Conservation (phyloP, 2,797 vertebrate genomes). For the Chelonia mydas region DNA sequence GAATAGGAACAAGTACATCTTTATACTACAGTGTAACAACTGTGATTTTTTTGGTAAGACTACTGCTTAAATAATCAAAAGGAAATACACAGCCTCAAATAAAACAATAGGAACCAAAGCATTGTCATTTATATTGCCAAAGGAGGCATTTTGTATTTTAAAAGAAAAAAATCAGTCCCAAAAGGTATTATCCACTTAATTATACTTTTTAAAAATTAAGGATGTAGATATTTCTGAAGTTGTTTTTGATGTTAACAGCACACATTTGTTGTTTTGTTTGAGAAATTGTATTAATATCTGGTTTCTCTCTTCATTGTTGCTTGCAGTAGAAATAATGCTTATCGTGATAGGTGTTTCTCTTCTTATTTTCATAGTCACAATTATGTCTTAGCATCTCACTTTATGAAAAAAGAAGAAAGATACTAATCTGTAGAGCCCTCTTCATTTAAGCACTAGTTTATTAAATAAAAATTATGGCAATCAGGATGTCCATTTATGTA, state of each 20-base stretch:
- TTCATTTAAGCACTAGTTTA: constrained; percentile 74
- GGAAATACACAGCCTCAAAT: constrained; percentile 72
- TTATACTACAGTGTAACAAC: constrained; percentile 28
- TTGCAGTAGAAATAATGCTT: constrained; percentile 76
- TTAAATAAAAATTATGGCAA: constrained; percentile 73
- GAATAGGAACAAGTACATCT: constrained; percentile 65
- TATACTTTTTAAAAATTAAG: constrained; percentile 74
- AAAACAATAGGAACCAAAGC: constrained; percentile 81
- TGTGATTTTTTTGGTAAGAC: constrained; percentile 41
- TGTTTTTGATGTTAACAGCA: constrained; percentile 77
- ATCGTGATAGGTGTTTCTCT: constrained; percentile 68
- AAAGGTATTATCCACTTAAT: constrained; percentile 59
- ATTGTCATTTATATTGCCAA: constrained; percentile 82
- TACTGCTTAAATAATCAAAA: constrained; percentile 66
- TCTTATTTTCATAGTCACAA: constrained; percentile 76
- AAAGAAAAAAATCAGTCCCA: constrained; percentile 73
- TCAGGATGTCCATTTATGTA: constrained; percentile 79
- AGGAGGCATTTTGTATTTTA: constrained; percentile 81
- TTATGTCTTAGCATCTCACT: constrained; percentile 86
- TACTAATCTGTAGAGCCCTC: constrained; percentile 68
- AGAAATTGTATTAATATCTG: constrained; percentile 66
- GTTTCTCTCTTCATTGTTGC: constrained; percentile 71
- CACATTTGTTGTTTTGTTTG: constrained; percentile 73
- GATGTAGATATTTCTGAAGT: constrained; percentile 80
- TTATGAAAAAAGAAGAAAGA: constrained; percentile 72